These are phyloP conservation scores for Leiothrix lutea DNA, from an alignment of 2,113 vertebrate species.

Conservation along the genomic window DNA sequence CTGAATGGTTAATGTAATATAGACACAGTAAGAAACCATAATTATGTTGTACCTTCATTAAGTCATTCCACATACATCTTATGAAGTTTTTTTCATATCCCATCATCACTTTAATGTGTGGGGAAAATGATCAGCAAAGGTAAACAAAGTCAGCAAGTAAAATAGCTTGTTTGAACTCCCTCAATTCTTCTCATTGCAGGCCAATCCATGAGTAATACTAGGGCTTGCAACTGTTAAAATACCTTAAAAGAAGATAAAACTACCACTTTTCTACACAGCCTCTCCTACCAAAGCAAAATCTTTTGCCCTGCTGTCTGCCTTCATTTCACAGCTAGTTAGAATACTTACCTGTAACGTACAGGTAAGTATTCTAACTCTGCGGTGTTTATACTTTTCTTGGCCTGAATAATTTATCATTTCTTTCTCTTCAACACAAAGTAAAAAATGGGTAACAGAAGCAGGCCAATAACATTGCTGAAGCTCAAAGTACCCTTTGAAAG, in stretches of 20 bases:
- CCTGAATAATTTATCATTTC: slow-evolving; percentile 22
- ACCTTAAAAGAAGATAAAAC: slow-evolving; percentile 7
- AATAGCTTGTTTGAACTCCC: not conserved
- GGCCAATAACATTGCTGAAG: not conserved
- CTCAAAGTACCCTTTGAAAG: not conserved
- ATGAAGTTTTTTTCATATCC: not conserved
- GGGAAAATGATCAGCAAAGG: not conserved
- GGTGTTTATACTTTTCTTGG: not conserved
- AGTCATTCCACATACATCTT: not conserved
- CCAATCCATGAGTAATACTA: not conserved
- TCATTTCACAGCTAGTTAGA: slow-evolving; percentile 13
- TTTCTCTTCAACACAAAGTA: not conserved
- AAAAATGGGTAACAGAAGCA: not conserved
- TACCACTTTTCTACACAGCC: not conserved
- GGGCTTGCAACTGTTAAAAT: not conserved
- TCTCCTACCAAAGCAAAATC: not conserved
- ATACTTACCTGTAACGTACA: not conserved
- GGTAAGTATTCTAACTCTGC: slow-evolving; percentile 10
- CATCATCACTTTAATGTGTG: not conserved
- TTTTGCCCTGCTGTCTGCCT: not conserved
- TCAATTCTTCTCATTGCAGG: not conserved
- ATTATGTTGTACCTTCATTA: not conserved
- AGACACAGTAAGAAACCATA: not conserved
- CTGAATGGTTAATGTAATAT: not conserved
- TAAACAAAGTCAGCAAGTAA: not conserved